These are phyloP conservation scores for Poeciliopsis turneri DNA, from an alignment of 2,797 vertebrate species.

Conservation along the genomic window DNA sequence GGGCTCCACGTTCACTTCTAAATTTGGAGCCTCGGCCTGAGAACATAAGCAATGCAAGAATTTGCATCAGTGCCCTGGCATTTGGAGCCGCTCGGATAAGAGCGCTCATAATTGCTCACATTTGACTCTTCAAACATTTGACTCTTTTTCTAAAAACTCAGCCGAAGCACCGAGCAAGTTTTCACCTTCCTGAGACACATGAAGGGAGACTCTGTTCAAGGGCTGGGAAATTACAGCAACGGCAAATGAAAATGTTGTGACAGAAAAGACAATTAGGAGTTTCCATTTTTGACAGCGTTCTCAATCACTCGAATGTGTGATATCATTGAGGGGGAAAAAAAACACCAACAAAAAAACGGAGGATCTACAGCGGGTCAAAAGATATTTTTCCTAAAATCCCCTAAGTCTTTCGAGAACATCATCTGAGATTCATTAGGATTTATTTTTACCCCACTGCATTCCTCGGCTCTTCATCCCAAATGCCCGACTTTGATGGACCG, in stretches of 20 bases:
- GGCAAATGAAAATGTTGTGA: conserved; percentile 29
- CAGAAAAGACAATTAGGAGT: conserved; percentile 3
- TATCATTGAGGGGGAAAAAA: neutral
- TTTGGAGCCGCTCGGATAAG: conserved; percentile 66
- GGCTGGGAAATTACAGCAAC: neutral
- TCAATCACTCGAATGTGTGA: conserved; percentile 18
- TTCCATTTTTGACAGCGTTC: conserved; percentile 16
- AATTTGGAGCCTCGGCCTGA: conserved; percentile 58
- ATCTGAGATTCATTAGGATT: conserved; percentile 5
- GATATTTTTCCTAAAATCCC: neutral
- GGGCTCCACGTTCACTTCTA: conserved; percentile 47
- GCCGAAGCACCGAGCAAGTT: conserved; percentile 3
- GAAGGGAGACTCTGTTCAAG: conserved; percentile 25
- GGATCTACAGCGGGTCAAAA: neutral
- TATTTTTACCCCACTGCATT: neutral
- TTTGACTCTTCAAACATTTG: conserved; percentile 70
- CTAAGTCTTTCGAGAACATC: neutral
- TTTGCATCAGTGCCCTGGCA: conserved; percentile 53
- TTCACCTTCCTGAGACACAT: conserved; percentile 21
- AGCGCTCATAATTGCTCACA: conserved; percentile 61
- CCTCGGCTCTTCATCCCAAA: neutral
- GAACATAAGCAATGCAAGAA: conserved; percentile 60
- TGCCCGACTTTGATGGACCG: neutral
- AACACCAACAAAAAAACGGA: conserved; percentile 5
- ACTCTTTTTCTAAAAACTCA: conserved; percentile 19